These are phyloP conservation scores for Odontocolon sp. DNA, from an alignment of 2,888 invertebrate genomes.

Conservation along the genomic window DNA sequence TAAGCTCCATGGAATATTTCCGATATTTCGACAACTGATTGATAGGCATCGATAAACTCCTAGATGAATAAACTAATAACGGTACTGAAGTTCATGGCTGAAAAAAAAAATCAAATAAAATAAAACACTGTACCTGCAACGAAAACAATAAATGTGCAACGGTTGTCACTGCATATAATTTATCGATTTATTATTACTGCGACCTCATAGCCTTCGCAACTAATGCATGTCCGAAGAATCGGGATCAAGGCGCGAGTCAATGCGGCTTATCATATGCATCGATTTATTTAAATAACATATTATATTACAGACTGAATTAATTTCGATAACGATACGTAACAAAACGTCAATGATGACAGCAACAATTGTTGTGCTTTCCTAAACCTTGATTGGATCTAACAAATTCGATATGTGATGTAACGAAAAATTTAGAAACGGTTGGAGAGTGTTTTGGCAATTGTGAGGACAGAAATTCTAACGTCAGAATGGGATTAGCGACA, in stretches of 20 bases:
- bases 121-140: background rate
- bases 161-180: slow-evolving; percentile 2
- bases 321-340: slow-evolving; percentile 4
- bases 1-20: background rate
- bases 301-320: slow-evolving; percentile 15
- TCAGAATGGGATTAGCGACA: background rate
- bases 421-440: background rate
- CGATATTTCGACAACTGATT: background rate
- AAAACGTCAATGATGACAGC: background rate
- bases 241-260: background rate
- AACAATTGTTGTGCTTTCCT: background rate
- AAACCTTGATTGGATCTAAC: background rate
- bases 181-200: slow-evolving; percentile 17
- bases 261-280: slow-evolving; percentile 16
- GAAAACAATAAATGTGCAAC: background rate
- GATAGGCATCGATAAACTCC: slow-evolving; percentile 2
- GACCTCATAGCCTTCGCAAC: background rate
- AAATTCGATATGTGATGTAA: background rate
- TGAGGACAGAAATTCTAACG: no score
- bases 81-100: background rate
- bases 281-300: slow-evolving; percentile 36
- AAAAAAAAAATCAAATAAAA: slow-evolving; percentile 4
- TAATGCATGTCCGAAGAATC: background rate
- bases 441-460: background rate
- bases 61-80: background rate